Base-by-base conservation (phyloP, 2,888 invertebrate species). In the Aspidiotus destructor region DNA sequence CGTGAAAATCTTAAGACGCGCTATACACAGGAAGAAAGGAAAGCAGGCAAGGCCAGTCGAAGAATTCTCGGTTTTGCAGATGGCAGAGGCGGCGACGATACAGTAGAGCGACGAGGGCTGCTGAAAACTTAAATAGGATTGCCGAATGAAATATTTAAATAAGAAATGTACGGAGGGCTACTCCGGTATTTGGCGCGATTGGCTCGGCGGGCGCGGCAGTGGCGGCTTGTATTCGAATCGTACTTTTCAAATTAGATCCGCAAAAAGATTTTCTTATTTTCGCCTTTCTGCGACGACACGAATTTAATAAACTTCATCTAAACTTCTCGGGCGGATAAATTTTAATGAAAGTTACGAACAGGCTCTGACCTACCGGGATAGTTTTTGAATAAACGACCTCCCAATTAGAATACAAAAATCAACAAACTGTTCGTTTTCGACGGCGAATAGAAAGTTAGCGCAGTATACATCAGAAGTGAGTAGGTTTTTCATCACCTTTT, bases 221-320 rank as follows among this genome's bases (percentile, higher is more conserved):
- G 28, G 58, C 16, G 28, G 17, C 65, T 17, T 16, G 58, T 58
- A 58, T 44, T 58, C 57, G 48, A 65, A 48, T 65, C 58, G 65
- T 65, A 65, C 65, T 65, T 65, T 65, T 65, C 65, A 65, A 65
- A 65, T 65, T 65, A 65, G 57, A 65, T 48, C 57, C 65, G 65
- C 10, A 57, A 58, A 65, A 65, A 65, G 65, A 65, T 65, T 65
- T 65, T 57, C 57, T 57, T 57, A 57, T 65, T 57, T 65, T 57
- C 41, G 40, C 65, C 16, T 57, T 57, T 57, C 42, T 10, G 10
- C 61, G 58, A 44, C 28, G 28, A 11, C 61, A 58, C 16, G 65
- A 65, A 65, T 65, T 65, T 65, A 65, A 65, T 65, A 65, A 65
- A 65, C 44, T 65, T 65, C 48, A 58, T 65, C 58, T 58, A 65